phyloP scores from a whole-genome alignment of 2,113 vertebrate genomes.

The Datnioides undecimradiatus region DNA sequence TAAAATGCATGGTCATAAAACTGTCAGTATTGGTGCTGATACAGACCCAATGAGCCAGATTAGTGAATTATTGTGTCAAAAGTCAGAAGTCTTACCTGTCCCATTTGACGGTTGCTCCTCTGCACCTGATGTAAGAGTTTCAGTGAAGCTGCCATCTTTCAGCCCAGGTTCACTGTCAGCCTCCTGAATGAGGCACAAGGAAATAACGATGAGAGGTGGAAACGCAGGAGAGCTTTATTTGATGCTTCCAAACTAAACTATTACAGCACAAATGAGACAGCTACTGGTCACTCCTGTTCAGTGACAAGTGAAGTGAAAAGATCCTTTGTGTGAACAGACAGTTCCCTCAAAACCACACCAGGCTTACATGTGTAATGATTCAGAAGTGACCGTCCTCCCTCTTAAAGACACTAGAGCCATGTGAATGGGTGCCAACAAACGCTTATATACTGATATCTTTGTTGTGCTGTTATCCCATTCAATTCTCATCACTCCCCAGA shows the following conservation, averaged over 20 bases:
- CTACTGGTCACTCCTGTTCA: background rate
- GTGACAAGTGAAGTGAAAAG: background rate
- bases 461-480: background rate
- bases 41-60: background rate
- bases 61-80: no score
- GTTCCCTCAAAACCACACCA: background rate
- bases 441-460: background rate
- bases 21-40: background rate
- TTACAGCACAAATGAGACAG: background rate
- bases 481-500: background rate
- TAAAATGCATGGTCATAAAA: no score
- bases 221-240: background rate
- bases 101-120: background rate
- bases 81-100: slow-evolving; percentile 51
- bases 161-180: slow-evolving; percentile 37
- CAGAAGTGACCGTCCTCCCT: background rate
- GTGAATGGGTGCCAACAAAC: background rate
- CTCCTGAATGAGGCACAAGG: slow-evolving; percentile 20
- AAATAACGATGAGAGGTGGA: background rate
- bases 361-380: background rate
- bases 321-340: background rate
- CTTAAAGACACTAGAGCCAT: background rate
- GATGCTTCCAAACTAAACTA: no score
- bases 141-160: slow-evolving; percentile 65
- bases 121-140: background rate